Evolutionary conservation across 2,888 invertebrate genomes (phyloP).

Genomic region (Pachycephus smyrnensis): DNA sequence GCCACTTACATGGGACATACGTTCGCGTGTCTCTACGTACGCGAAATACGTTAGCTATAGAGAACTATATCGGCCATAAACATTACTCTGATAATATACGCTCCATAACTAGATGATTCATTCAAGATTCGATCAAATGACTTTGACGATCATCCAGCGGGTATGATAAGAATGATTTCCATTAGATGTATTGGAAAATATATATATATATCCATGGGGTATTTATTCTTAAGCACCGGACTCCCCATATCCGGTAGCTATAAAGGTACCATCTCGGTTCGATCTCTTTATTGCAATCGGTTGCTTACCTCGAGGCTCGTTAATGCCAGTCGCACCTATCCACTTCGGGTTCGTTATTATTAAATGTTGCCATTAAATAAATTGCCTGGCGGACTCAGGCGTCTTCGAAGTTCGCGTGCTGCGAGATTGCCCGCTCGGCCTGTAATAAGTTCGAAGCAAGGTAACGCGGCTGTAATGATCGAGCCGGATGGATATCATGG

Average conservation of each 20-base stretch:
- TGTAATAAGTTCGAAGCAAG: conserved; percentile 24
- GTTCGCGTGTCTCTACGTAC: not conserved
- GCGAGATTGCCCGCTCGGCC: conserved; percentile 18
- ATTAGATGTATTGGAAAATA: no score
- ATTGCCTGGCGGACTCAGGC: conserved; percentile 26
- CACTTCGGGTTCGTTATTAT: conserved; percentile 34
- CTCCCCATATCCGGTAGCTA: not conserved
- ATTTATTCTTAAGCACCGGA: not conserved
- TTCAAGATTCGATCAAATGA: not conserved
- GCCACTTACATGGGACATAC: not conserved
- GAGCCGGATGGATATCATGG: conserved; percentile 11
- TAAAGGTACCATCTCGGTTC: not conserved
- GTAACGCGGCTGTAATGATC: conserved; percentile 28
- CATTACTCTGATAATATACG: not conserved
- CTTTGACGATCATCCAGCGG: not conserved
- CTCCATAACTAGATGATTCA: not conserved
- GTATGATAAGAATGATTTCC: no score
- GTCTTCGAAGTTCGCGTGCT: not conserved
- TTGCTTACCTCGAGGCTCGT: not conserved
- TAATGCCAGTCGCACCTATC: not conserved
- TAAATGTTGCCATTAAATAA: conserved; percentile 45
- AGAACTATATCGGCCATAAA: not conserved
- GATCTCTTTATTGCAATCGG: not conserved
- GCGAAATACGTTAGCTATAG: not conserved
- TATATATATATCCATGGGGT: not conserved